Percentiles rank a stretch among this genome's conserved stretches.
Evolutionary conservation across 53 echinoderm and acorn worm genomes (phyloP).

Genomic region (Glandiceps talaboti): DNA sequence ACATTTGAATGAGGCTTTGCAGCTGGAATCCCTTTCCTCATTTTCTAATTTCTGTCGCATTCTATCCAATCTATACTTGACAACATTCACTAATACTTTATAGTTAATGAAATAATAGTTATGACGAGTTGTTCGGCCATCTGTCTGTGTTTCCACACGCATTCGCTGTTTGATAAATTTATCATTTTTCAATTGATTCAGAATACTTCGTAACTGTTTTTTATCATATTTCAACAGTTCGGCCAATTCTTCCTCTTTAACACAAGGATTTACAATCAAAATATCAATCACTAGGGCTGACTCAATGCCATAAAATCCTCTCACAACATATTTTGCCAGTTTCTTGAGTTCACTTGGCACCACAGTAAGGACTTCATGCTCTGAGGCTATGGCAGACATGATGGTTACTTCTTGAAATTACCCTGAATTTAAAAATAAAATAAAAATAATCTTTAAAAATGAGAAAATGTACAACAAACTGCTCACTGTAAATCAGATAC

Average conservation of each 20-base stretch:
- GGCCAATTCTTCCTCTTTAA: conserved; percentile 82
- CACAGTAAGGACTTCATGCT: conserved; percentile 56
- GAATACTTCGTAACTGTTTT: conserved; percentile 68
- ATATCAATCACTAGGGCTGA: conserved; percentile 86
- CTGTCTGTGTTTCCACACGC: conserved; percentile 91
- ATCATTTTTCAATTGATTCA: conserved; percentile 83
- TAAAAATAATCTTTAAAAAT: too few species aligned
- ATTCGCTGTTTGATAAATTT: conserved; percentile 78
- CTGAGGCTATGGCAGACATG: conserved; percentile 16
- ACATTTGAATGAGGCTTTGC: conserved; percentile 90
- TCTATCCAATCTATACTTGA: conserved; percentile 82
- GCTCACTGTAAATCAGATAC: too few species aligned
- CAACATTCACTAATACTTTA: conserved; percentile 90
- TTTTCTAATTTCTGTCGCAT: conserved; percentile 91
- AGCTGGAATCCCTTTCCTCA: conserved; percentile 83
- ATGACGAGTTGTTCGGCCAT: conserved; percentile 78
- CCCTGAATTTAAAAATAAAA: too few species aligned
- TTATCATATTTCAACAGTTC: conserved; percentile 91
- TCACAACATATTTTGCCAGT: conserved; percentile 70
- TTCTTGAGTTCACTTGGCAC: conserved; percentile 81
- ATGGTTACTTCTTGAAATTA: too few species aligned
- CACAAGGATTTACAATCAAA: conserved; percentile 59
- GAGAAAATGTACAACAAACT: too few species aligned
- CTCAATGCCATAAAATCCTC: conserved; percentile 84
- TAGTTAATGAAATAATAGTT: conserved; percentile 98